These are phyloP conservation scores for Probosciger aterrimus DNA, from an alignment of 2,113 vertebrate genomes.

Conservation along the genomic window DNA sequence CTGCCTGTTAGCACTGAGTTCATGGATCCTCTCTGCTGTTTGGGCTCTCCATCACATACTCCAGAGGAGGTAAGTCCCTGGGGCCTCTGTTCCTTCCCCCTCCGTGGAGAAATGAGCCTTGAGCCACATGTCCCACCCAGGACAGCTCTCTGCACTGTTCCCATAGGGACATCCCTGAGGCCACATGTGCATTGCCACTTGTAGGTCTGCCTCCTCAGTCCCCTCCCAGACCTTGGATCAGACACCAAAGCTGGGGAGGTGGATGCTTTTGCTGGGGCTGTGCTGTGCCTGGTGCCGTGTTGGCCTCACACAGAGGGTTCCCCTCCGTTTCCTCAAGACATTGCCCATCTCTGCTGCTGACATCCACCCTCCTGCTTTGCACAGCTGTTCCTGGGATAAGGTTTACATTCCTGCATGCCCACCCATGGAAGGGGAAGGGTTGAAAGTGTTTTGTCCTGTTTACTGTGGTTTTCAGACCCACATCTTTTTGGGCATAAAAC, in stretches of 20 bases:
- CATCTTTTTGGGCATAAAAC: neutral
- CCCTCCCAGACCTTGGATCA: neutral
- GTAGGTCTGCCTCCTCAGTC: fast-evolving
- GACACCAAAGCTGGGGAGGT: fast-evolving
- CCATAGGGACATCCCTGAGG: neutral
- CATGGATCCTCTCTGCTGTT: neutral
- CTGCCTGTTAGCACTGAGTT: neutral
- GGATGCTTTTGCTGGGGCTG: neutral
- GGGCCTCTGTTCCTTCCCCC: neutral
- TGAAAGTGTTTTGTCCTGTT: neutral
- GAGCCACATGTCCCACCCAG: fast-evolving
- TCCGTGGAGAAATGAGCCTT: neutral
- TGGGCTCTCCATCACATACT: neutral
- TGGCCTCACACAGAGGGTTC: neutral
- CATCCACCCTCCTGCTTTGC: neutral
- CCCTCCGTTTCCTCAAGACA: neutral
- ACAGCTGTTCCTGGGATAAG: neutral
- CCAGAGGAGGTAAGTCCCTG: neutral
- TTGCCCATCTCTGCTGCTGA: neutral
- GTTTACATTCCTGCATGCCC: neutral
- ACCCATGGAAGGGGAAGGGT: neutral
- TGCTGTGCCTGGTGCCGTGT: fast-evolving
- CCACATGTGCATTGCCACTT: fast-evolving
- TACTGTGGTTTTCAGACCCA: neutral
- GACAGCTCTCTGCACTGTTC: neutral